Percentiles rank a stretch among this genome's conserved stretches.
Conservation (phyloP, 2,888 invertebrate species). For the Prosapia bicincta region DNA sequence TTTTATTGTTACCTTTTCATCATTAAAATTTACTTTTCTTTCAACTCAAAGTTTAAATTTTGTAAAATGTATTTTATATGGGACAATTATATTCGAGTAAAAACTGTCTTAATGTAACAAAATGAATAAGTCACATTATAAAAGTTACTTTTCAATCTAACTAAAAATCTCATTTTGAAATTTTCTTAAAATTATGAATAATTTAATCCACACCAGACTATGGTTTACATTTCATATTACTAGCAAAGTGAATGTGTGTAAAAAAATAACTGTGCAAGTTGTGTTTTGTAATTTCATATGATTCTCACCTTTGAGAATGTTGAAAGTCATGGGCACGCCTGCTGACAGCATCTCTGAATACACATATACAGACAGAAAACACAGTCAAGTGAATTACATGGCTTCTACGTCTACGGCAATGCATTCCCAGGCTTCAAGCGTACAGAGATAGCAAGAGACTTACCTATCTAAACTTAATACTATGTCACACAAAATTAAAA, state of each 20-base stretch:
- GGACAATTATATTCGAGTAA: too few relatives aligned
- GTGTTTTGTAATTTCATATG: slow-evolving; percentile 10
- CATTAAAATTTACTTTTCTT: too few relatives aligned
- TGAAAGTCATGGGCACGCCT: slow-evolving; percentile 79
- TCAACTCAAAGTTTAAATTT: too few relatives aligned
- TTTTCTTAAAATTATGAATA: too few relatives aligned
- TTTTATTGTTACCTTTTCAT: not conserved
- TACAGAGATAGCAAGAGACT: not conserved
- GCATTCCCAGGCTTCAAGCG: slow-evolving; percentile 25
- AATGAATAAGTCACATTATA: too few relatives aligned
- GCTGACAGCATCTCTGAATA: slow-evolving; percentile 69
- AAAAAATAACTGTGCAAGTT: not conserved
- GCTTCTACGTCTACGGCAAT: slow-evolving; percentile 3
- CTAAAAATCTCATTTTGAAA: too few relatives aligned
- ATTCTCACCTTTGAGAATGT: slow-evolving; percentile 76
- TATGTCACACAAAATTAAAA: not conserved
- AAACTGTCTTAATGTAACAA: too few relatives aligned
- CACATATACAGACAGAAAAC: slow-evolving; percentile 57
- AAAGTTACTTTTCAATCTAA: too few relatives aligned
- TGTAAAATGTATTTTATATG: too few relatives aligned
- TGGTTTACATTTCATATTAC: too few relatives aligned
- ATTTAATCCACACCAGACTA: too few relatives aligned
- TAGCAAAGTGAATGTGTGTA: too few relatives aligned
- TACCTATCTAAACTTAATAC: not conserved
- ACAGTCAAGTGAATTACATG: slow-evolving; percentile 36